These are phyloP conservation scores for Dryadula phaetusa DNA, from an alignment of 2,888 invertebrate genomes.

Conservation along the genomic window DNA sequence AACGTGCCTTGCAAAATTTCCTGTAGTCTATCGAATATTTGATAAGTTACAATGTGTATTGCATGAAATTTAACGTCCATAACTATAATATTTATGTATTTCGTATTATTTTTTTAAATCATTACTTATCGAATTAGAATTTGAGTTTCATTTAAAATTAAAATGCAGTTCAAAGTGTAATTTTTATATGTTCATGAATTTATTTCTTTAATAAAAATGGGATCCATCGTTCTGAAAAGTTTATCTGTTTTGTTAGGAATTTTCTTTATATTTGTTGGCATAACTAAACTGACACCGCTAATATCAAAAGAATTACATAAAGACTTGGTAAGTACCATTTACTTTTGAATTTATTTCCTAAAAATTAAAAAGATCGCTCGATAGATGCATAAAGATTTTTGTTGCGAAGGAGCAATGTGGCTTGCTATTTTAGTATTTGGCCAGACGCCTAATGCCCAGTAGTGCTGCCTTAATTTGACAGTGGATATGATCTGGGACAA, in stretches of 20 bases:
- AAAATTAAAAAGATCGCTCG: slow-evolving; percentile 60
- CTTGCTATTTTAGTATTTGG: slow-evolving; percentile 83
- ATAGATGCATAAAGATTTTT: slow-evolving; percentile 72
- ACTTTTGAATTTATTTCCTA: slow-evolving; percentile 14
- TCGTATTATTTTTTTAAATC: not conserved
- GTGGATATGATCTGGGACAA: slow-evolving; percentile 49
- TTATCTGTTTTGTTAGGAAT: slow-evolving; percentile 95
- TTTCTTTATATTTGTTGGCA: slow-evolving; percentile 97
- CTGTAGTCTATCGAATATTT: slow-evolving; percentile 25
- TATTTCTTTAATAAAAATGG: slow-evolving; percentile 61
- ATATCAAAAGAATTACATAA: slow-evolving; percentile 97
- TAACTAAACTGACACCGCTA: slow-evolving; percentile 95
- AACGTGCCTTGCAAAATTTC: slow-evolving; percentile 32
- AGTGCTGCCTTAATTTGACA: slow-evolving; percentile 68
- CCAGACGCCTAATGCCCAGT: slow-evolving; percentile 79
- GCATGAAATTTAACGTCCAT: slow-evolving; percentile 25
- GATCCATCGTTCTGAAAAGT: slow-evolving; percentile 93
- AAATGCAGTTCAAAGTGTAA: slow-evolving; percentile 15
- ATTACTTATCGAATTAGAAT: not conserved
- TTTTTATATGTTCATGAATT: slow-evolving; percentile 13
- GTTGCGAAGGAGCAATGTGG: slow-evolving; percentile 69
- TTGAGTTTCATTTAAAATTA: not conserved
- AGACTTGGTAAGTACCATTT: slow-evolving; percentile 91
- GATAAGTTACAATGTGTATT: slow-evolving; percentile 26
- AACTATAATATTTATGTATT: not conserved